These are phyloP conservation scores for Menidia menidia DNA, from an alignment of 2,797 vertebrate genomes.

Conservation along the genomic window DNA sequence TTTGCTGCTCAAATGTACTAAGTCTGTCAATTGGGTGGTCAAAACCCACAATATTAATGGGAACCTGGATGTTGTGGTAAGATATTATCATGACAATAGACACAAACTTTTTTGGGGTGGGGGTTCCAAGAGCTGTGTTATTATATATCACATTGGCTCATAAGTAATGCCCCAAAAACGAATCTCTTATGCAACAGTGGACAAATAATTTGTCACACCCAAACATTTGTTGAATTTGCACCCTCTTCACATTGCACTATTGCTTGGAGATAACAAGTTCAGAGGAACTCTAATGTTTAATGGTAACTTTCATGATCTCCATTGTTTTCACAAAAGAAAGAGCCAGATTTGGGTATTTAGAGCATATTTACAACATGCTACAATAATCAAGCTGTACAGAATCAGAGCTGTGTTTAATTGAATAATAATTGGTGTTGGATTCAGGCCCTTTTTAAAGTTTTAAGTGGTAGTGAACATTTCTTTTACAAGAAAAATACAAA, in stretches of 20 bases:
- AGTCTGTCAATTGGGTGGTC: slow-evolving; percentile 97
- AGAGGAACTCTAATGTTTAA: slow-evolving; percentile 61
- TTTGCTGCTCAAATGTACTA: slow-evolving; percentile 92
- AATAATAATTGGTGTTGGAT: slow-evolving; percentile 37
- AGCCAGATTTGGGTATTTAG: slow-evolving; percentile 16
- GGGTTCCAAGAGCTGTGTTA: background rate
- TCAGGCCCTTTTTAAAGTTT: slow-evolving; percentile 10
- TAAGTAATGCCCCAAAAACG: too few species aligned
- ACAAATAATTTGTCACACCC: slow-evolving; percentile 42
- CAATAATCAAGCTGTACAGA: slow-evolving; percentile 26
- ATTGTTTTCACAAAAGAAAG: slow-evolving; percentile 26
- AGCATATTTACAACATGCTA: slow-evolving; percentile 36
- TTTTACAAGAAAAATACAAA: background rate
- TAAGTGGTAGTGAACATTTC: background rate
- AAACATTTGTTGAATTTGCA: slow-evolving; percentile 39
- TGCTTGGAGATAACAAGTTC: slow-evolving; percentile 40
- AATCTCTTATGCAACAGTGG: background rate
- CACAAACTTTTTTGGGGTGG: slow-evolving; percentile 7
- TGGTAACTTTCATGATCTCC: slow-evolving; percentile 48
- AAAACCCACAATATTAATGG: slow-evolving; percentile 87
- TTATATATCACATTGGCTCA: too few species aligned
- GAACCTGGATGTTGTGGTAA: slow-evolving; percentile 90
- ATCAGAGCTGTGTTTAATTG: slow-evolving; percentile 47
- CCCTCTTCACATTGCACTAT: slow-evolving; percentile 27
- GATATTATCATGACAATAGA: slow-evolving; percentile 50